A percentile compares a stretch with the other conserved stretches of the same genome.
Evolutionary conservation across 2,797 vertebrate genomes (phyloP).

Genomic region (Acrossocheilus wenchowensis): DNA sequence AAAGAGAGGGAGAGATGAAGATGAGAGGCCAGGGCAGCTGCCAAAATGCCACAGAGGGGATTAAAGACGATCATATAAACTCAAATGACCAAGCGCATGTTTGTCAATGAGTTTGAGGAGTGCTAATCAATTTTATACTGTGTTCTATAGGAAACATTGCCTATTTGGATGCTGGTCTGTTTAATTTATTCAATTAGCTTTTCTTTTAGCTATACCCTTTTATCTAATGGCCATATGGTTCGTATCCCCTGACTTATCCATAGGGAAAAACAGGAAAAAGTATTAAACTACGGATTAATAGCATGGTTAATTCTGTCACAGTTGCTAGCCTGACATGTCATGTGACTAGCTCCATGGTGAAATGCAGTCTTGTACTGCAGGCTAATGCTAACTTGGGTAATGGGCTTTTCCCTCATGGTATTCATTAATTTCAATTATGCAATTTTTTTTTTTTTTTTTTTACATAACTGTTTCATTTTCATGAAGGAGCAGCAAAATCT

Average conservation of each 20-base stretch:
- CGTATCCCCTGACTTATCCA: constrained; percentile 18
- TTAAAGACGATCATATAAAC: constrained; percentile 56
- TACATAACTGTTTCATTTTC: constrained; percentile 52
- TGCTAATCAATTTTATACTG: constrained; percentile 61
- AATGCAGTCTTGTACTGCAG: constrained; percentile 40
- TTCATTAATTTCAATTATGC: constrained; percentile 60
- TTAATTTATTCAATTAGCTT: constrained; percentile 65
- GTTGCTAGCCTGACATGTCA: constrained; percentile 51
- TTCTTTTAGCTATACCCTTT: constrained; percentile 60
- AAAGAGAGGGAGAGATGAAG: constrained; percentile 42
- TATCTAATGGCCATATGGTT: constrained; percentile 61
- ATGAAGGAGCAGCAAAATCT: constrained; percentile 19
- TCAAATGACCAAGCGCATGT: constrained; percentile 71
- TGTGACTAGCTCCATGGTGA: constrained; percentile 49
- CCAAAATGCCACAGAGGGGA: constrained; percentile 51
- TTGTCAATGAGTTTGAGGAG: constrained; percentile 68
- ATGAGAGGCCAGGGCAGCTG: constrained; percentile 45
- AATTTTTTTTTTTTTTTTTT: constrained; percentile 27
- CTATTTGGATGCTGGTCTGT: constrained; percentile 60
- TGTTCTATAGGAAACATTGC: constrained; percentile 62
- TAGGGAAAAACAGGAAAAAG: neutral
- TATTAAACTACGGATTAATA: constrained; percentile 61
- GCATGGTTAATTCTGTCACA: constrained; percentile 70
- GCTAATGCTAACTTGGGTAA: constrained; percentile 35
- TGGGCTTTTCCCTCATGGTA: constrained; percentile 44